Conservation (phyloP, 2,888 invertebrate genomes). For the Macropis europaea region DNA sequence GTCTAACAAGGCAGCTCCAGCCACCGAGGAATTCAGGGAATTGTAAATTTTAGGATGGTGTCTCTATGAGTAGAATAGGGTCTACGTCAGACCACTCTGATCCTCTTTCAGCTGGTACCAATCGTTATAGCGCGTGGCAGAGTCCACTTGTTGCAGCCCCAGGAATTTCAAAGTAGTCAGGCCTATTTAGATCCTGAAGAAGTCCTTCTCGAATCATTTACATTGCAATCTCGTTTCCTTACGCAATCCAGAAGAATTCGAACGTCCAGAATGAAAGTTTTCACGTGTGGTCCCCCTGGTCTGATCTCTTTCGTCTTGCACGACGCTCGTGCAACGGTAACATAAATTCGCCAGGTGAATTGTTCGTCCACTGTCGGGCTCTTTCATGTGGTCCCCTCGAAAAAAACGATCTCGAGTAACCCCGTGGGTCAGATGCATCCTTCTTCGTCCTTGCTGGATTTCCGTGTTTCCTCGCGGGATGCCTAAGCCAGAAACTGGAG, state of each 20-base stretch:
- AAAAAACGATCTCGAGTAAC: constrained; percentile 7
- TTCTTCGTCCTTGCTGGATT: constrained; percentile 28
- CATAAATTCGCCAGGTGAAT: constrained; percentile 33
- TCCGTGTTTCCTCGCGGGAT: not conserved
- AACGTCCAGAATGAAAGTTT: not conserved
- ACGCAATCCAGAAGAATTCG: not conserved
- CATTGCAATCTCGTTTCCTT: no score
- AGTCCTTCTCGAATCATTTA: no score
- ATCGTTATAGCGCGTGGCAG: no score
- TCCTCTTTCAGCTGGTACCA: no score
- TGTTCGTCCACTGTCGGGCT: constrained; percentile 17
- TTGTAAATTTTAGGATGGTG: no score
- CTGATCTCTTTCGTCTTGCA: constrained; percentile 19
- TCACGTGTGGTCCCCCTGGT: not conserved
- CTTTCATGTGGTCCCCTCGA: constrained; percentile 8
- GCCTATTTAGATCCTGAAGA: no score
- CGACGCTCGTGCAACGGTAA: not conserved
- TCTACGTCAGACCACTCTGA: no score
- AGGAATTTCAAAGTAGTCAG: no score
- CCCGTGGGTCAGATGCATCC: constrained; percentile 17
- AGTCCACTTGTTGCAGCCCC: no score
- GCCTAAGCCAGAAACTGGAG: constrained; percentile 22
- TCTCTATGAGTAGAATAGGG: no score
- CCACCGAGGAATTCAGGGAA: no score
- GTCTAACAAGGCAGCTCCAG: no score